phyloP scores from a whole-genome alignment of 2,113 vertebrate genomes.

The Rostratula benghalensis region DNA sequence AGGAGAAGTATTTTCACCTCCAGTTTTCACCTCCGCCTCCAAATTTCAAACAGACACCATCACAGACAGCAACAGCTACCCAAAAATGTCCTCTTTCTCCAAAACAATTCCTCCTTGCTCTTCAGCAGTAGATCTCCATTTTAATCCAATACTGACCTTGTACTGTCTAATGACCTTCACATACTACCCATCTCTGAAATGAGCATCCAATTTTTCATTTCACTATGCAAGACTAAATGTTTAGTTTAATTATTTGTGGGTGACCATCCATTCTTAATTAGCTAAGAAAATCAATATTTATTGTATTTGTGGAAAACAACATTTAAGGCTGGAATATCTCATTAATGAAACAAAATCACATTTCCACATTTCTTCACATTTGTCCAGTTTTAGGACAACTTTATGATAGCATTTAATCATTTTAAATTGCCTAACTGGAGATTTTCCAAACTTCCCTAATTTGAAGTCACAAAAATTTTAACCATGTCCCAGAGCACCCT shows the following conservation, averaged over 20 bases:
- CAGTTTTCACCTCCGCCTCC: not conserved
- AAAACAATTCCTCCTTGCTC: not conserved
- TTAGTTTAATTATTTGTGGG: slow-evolving; percentile 52
- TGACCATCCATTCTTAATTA: slow-evolving; percentile 39
- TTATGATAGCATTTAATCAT: slow-evolving; percentile 29
- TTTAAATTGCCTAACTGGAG: slow-evolving; percentile 37
- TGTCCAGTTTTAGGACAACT: not conserved
- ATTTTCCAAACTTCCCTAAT: slow-evolving; percentile 38
- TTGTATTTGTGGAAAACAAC: slow-evolving; percentile 45
- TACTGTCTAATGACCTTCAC: not conserved
- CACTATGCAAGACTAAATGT: not conserved
- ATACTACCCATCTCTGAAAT: not conserved
- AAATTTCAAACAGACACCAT: not conserved
- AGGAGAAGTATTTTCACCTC: not conserved
- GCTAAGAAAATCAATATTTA: slow-evolving; percentile 40
- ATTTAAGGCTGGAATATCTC: slow-evolving; percentile 20
- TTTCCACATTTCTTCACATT: slow-evolving; percentile 24
- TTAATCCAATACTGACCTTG: slow-evolving; percentile 12
- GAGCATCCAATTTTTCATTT: slow-evolving; percentile 29
- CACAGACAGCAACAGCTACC: not conserved
- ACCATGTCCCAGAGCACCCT: slow-evolving; percentile 55
- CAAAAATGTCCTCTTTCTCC: not conserved
- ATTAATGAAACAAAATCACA: slow-evolving; percentile 20
- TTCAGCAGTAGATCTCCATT: not conserved
- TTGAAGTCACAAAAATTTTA: slow-evolving; percentile 54